A percentile compares a stretch with the other conserved stretches of the same genome.
These are phyloP conservation scores for Caenorhabditis sp. DNA, from an alignment of 2,888 invertebrate genomes.

Conservation along the genomic window DNA sequence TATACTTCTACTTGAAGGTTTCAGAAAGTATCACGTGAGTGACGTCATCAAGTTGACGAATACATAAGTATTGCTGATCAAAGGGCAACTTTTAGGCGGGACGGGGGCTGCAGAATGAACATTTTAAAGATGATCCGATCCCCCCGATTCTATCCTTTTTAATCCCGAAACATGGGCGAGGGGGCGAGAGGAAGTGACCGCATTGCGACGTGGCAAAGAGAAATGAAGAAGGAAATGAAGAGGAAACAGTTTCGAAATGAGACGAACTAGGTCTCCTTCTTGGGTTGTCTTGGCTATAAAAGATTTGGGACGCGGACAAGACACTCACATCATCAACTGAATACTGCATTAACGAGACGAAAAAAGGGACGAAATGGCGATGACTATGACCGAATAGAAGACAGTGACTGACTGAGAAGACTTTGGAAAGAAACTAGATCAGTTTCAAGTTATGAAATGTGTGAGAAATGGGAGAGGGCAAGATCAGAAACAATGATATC, in stretches of 20 bases:
- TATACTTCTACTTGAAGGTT: no score
- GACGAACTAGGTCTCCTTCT: no score
- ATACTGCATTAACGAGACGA: neutral
- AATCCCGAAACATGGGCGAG: no score
- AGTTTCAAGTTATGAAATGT: constrained; percentile 7
- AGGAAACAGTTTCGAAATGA: neutral
- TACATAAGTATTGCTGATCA: constrained; percentile 7
- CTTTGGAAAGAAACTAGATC: constrained; percentile 9
- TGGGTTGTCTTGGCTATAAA: no score
- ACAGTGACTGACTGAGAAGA: neutral
- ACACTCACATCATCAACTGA: no score
- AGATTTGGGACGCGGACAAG: neutral
- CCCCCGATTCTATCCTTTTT: no score
- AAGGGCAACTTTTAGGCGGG: no score
- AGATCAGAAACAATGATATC: constrained; percentile 18
- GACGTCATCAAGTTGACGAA: constrained; percentile 31
- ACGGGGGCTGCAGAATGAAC: no score
- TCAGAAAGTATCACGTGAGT: constrained; percentile 43
- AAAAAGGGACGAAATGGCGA: neutral
- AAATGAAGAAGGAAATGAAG: no score
- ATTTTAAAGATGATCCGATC: no score
- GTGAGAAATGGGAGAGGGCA: neutral
- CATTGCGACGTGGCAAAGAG: no score
- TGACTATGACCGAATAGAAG: neutral
- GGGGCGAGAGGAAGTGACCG: no score